Base-by-base conservation (phyloP, 2,888 invertebrate species). In the Drymonia ruficornis region DNA sequence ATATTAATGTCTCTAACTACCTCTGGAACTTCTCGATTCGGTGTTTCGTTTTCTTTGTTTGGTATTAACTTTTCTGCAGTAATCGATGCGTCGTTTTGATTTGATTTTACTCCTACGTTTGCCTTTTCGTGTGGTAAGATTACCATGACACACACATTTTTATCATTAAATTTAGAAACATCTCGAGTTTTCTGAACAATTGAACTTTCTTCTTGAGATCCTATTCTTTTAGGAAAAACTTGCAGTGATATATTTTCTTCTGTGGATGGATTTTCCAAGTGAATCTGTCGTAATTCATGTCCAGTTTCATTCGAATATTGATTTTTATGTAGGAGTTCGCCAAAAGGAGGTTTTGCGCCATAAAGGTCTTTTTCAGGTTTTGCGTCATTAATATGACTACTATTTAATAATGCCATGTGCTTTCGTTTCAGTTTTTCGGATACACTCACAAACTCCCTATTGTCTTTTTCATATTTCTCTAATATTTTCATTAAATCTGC, bases 391-490 rank as follows among this genome's bases (percentile, higher is more conserved):
- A 19, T 44, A 44, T 9, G 6, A 36, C 5, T 36, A n/a, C 11
- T 42, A 19, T 42, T 42, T 15, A 47, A 23, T 29, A 70, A 49
- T 40, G 52, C 49, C 7, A 54, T 53, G 31, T 36, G 36, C 11
- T 31, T 12, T 9, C 46, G n/a, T 56, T 73, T 74, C 8, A 79
- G 54, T 55, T 67, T 76, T 53, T 76, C 55, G n/a, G 76, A 71
- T 15, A 77, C 57, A 61, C 76, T 81, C 56, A 78, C 63, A 57
- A 83, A 83, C 53, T 83, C 79, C 47, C 57, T 70, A 57, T 86
- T 86, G 15, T 81, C 85, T 55, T 69, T 80, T 70, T 87, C 81
- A 66, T 81, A 86, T 53, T 69, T 74, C 45, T 79, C 65, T 52
- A 89, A 72, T 46, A 84, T 62, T 53, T 63, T 61, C 12, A 70